A percentile compares a stretch with the other conserved stretches of the same genome.
phyloP scores from a whole-genome alignment of 1,140 invertebrate species.

The Drosophila ficusphila region DNA sequence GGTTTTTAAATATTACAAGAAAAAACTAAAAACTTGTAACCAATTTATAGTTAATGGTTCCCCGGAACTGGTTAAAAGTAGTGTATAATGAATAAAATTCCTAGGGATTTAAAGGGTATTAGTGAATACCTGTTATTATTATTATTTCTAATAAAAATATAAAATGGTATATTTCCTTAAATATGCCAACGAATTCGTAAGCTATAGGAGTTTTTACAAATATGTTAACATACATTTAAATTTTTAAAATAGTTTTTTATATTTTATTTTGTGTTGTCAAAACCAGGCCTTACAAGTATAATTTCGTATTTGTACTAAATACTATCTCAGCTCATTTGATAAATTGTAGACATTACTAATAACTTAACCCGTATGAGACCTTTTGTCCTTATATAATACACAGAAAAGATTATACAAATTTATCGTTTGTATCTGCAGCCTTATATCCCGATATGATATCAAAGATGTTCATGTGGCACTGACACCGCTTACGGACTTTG shows the following conservation, averaged over 20 bases:
- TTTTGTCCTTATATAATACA: conserved; percentile 4
- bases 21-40: no score
- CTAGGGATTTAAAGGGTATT: no score
- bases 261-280: neutral
- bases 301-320: conserved; percentile 1
- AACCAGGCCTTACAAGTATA: neutral
- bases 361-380: conserved; percentile 29
- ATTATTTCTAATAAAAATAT: no score
- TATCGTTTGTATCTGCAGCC: conserved; percentile 21
- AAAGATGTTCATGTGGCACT: conserved; percentile 81
- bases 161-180: no score
- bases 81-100: no score
- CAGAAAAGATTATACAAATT: neutral
- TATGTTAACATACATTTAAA: neutral
- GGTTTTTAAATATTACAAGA: no score
- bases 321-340: neutral
- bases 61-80: no score
- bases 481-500: conserved; percentile 78
- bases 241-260: neutral
- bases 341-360: conserved; percentile 13
- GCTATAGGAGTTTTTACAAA: no score
- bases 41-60: no score
- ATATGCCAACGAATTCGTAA: no score
- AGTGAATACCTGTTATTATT: no score
- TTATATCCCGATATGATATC: conserved; percentile 72